phyloP scores from a whole-genome alignment of 2,113 vertebrate genomes.

The Pleuronectes platessa region DNA sequence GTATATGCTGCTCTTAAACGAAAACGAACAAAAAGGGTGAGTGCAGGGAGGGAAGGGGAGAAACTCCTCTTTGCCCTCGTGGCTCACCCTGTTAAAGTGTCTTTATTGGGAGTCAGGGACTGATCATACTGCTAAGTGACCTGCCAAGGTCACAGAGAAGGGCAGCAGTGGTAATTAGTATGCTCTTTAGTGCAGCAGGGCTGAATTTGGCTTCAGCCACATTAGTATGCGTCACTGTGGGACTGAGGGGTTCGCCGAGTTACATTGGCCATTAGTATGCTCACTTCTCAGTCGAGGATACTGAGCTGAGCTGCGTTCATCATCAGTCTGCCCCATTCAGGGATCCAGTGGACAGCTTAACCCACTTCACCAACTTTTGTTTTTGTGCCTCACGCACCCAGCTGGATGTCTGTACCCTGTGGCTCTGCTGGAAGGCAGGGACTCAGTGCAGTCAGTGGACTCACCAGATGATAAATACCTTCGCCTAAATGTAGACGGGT shows the following conservation, averaged over 20 bases:
- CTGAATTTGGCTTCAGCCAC: slow-evolving; percentile 71
- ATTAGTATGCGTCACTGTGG: slow-evolving; percentile 72
- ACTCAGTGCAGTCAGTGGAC: not conserved
- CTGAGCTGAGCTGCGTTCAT: slow-evolving; percentile 36
- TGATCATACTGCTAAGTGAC: slow-evolving; percentile 98
- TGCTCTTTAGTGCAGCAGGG: slow-evolving; percentile 90
- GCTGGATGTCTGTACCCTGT: not conserved
- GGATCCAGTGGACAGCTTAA: slow-evolving; percentile 10
- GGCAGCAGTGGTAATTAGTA: slow-evolving; percentile 96
- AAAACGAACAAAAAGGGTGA: slow-evolving; percentile 39
- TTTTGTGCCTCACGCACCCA: not conserved
- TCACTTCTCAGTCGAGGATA: slow-evolving; percentile 40
- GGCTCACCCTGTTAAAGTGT: slow-evolving; percentile 94
- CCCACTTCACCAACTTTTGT: not conserved
- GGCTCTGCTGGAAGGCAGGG: not conserved
- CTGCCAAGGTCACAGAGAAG: slow-evolving; percentile 96
- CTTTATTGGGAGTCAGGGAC: slow-evolving; percentile 99
- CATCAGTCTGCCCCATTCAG: slow-evolving; percentile 22
- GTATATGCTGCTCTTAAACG: slow-evolving; percentile 14
- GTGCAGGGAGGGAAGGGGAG: slow-evolving; percentile 47
- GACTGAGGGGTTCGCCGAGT: slow-evolving; percentile 52
- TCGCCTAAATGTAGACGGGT: not conserved
- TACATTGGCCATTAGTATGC: slow-evolving; percentile 64
- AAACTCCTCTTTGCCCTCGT: slow-evolving; percentile 82
- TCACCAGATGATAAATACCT: not conserved